Base-by-base conservation (phyloP, 2,888 invertebrate genomes). In the Thecophora atra region DNA sequence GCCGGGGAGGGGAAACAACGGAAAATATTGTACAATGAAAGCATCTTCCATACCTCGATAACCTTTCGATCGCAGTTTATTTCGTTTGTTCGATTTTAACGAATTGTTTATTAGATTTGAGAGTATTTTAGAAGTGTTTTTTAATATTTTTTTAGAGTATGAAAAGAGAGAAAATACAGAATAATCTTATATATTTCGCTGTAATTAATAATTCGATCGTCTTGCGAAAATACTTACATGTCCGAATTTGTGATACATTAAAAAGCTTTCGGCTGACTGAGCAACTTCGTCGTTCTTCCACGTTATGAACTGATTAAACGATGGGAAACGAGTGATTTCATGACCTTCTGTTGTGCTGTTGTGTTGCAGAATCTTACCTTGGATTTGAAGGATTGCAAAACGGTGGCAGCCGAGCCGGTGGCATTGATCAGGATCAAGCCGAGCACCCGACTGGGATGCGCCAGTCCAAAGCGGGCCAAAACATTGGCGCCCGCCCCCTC, bases 401-500 rank as follows among this genome's bases (percentile, higher is more conserved):
- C 94, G 4, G 94, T 93, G 3, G 94, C 94, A 8, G 95, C 93
- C 65, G 94, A 94, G 28, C 92, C 94, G 0, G 96, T 96, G 84
- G 94, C 94, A 88, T 96, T 95, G 79, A 96, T 93, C 75, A 96
- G 89, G 80, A 94, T 91, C 52, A 95, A 89, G 37, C 95, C 96
- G 75, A 95, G 88, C 63, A 92, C 91, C 58, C 95, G 89, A 24
- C 92, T 89, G 0, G 94, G 93, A 86, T 95, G 92, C 21, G 92
- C 92, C 81, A 95, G 89, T 75, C 94, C 95, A 83, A 95, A 95
- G 75, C 96, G 90, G 3, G 94, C 94, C 70, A 95, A 87, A 66
- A 95, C 92, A 86, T 96, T 95, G 74, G 95, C 95, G 0, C 95
- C 95, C 2, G 95, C 95, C 2, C 96, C 96, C 83, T 95, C 96